A percentile compares a stretch with the other conserved stretches of the same genome.
Conservation (phyloP, 2,797 vertebrate genomes). For the Smutsia gigantea region DNA sequence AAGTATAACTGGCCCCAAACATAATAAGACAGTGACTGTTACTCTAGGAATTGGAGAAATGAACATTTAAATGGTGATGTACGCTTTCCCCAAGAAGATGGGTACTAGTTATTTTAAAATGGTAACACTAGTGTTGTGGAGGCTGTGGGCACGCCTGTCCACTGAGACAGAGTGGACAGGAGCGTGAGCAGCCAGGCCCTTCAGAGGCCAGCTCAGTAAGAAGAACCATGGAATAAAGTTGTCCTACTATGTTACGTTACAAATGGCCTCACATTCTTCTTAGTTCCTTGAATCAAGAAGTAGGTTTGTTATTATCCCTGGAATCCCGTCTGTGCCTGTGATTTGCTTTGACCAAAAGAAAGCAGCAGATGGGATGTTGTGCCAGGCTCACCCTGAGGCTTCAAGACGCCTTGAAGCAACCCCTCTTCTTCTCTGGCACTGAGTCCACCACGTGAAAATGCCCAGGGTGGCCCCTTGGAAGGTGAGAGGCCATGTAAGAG, state of each 20-base stretch:
- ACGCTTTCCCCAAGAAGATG: neutral
- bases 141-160: too few relatives aligned
- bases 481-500: neutral
- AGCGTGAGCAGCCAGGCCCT: neutral
- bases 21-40: neutral
- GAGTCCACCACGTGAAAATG: neutral
- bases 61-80: neutral
- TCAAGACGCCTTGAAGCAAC: neutral
- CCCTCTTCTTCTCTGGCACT: fast-evolving
- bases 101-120: neutral
- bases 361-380: neutral
- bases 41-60: neutral
- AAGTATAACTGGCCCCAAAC: neutral
- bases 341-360: neutral
- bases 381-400: neutral
- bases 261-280: neutral
- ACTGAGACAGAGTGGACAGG: neutral
- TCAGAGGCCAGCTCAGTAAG: neutral
- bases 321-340: neutral
- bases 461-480: neutral
- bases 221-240: neutral
- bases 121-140: fast-evolving
- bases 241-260: fast-evolving
- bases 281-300: neutral
- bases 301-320: neutral